Percentiles rank a stretch among this genome's conserved stretches.
phyloP scores from a whole-genome alignment of 2,888 invertebrate species.

The Choreutis nemorana region DNA sequence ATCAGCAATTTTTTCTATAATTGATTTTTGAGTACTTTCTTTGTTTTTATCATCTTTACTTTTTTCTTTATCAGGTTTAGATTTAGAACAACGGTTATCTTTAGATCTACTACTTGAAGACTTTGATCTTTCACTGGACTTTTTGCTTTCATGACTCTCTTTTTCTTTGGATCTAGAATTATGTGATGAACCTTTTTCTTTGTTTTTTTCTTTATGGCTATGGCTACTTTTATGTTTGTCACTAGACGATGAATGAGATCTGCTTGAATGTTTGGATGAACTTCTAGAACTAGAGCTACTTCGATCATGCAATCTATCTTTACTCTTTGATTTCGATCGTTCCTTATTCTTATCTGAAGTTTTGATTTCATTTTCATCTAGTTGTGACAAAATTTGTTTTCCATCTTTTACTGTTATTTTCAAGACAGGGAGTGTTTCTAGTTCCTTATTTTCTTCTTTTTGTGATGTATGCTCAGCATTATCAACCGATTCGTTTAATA shows the following conservation, averaged over 20 bases:
- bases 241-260: constrained; percentile 35
- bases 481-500: constrained; percentile 11
- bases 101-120: constrained; percentile 37
- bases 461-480: constrained; percentile 12
- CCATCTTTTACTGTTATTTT: constrained; percentile 78
- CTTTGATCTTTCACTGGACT: constrained; percentile 30
- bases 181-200: constrained; percentile 33
- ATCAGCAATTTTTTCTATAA: constrained; percentile 71
- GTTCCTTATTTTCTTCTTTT: constrained; percentile 30
- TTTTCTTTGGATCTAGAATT: constrained; percentile 42
- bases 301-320: constrained; percentile 58
- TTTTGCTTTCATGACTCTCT: constrained; percentile 35
- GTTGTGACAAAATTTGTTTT: constrained; percentile 72
- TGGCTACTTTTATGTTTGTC: constrained; percentile 46
- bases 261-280: constrained; percentile 47
- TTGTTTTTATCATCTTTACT: constrained; percentile 15
- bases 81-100: constrained; percentile 30
- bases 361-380: constrained; percentile 44
- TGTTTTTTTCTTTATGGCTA: constrained; percentile 30
- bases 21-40: constrained; percentile 33
- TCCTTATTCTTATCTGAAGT: constrained; percentile 35
- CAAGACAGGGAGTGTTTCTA: constrained; percentile 41
- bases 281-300: constrained; percentile 34
- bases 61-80: constrained; percentile 35
- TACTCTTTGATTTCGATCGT: constrained; percentile 41